Percentiles rank a stretch among this genome's conserved stretches.
Conservation (phyloP, 1,140 invertebrate species). For the Bombus affinis region DNA sequence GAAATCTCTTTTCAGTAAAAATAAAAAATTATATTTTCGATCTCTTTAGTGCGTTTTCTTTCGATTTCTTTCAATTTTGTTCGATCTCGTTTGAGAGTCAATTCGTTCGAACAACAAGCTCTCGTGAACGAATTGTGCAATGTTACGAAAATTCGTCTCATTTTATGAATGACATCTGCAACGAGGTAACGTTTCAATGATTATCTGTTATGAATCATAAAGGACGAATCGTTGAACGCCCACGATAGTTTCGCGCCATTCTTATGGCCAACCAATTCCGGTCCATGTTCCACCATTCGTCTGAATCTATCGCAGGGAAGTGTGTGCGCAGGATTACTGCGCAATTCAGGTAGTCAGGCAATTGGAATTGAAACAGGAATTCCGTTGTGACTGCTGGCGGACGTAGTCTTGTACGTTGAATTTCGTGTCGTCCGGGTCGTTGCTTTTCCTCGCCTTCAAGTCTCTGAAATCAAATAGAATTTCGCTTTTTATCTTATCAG, state of each 20-base stretch:
- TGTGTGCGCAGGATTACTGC: constrained; percentile 5
- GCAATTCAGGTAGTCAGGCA: constrained; percentile 77
- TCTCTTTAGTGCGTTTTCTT: background rate
- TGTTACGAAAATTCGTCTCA: background rate
- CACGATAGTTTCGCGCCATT: constrained; percentile 13
- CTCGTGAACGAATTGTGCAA: background rate
- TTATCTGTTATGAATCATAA: background rate
- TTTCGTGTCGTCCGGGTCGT: constrained; percentile 83
- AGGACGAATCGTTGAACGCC: background rate
- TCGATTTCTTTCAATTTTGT: background rate
- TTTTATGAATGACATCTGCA: background rate
- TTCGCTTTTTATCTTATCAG: background rate
- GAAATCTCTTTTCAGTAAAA: background rate
- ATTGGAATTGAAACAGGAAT: constrained; percentile 78
- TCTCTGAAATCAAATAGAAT: constrained; percentile 81
- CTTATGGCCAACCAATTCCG: constrained; percentile 76
- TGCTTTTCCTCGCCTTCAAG: constrained; percentile 84
- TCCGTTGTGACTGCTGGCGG: constrained; percentile 84
- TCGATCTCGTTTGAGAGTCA: background rate
- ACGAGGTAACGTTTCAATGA: background rate
- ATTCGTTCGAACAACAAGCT: background rate
- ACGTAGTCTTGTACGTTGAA: constrained; percentile 89
- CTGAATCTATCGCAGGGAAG: constrained; percentile 32
- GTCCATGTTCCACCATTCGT: constrained; percentile 59
- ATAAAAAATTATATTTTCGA: background rate